Percentiles rank a stretch among this genome's conserved stretches.
These are phyloP conservation scores for Seriola dumerili DNA, from an alignment of 2,113 vertebrate species.

Conservation along the genomic window DNA sequence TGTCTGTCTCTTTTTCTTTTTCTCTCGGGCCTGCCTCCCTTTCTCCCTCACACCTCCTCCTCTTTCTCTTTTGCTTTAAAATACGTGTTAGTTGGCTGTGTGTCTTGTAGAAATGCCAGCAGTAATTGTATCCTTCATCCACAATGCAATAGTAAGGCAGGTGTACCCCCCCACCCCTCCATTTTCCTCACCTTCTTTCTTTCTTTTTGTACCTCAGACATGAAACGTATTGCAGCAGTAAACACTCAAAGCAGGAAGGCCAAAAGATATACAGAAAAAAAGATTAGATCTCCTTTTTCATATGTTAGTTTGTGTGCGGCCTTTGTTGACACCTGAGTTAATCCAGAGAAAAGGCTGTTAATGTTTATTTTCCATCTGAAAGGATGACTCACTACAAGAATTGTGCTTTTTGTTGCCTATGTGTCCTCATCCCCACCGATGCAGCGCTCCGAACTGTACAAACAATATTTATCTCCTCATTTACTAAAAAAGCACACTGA, in stretches of 20 bases:
- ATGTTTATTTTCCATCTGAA: conserved; percentile 51
- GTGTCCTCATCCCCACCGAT: conserved; percentile 20
- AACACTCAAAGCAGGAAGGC: conserved; percentile 60
- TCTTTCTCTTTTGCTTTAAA: conserved; percentile 67
- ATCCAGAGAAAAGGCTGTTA: conserved; percentile 47
- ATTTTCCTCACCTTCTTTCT: conserved; percentile 61
- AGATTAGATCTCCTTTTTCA: conserved; percentile 62
- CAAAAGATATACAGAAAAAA: conserved; percentile 41
- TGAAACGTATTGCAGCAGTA: conserved; percentile 58
- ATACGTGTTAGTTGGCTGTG: conserved; percentile 73
- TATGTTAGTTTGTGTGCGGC: conserved; percentile 44
- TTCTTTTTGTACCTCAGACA: conserved; percentile 59
- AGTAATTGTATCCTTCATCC: conserved; percentile 79
- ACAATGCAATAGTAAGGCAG: conserved; percentile 77
- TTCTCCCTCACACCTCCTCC: conserved; percentile 63
- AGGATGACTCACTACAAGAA: conserved; percentile 31
- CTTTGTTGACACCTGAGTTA: conserved; percentile 49
- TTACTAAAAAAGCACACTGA: conserved; percentile 44
- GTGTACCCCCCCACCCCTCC: conserved; percentile 58
- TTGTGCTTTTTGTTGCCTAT: conserved; percentile 29
- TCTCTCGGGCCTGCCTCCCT: conserved; percentile 55
- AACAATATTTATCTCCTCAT: conserved; percentile 64
- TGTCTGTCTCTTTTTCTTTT: conserved; percentile 58
- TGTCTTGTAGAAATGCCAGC: conserved; percentile 78
- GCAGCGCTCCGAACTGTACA: conserved; percentile 28